Conservation (phyloP, 2,888 invertebrate genomes). For the Trissonchulus latispiculum region DNA sequence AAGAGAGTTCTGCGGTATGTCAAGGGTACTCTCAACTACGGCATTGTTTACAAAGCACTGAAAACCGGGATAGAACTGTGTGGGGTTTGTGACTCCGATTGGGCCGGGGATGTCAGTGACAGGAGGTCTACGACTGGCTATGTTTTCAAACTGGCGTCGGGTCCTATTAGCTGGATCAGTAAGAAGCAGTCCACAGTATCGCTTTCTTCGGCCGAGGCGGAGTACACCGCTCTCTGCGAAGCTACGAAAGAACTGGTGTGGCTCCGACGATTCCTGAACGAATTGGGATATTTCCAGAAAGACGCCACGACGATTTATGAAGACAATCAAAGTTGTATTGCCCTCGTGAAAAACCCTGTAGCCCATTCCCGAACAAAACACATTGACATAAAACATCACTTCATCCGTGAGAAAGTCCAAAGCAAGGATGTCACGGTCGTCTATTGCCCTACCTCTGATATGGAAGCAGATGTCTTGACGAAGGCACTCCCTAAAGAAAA, state of each 20-base stretch:
- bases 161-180: too few relatives aligned
- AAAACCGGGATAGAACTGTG: slow-evolving; percentile 1
- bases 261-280: too few relatives aligned
- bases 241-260: too few relatives aligned
- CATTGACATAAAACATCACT: slow-evolving; percentile 7
- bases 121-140: slow-evolving; percentile 42
- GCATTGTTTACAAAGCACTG: neutral
- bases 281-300: too few relatives aligned
- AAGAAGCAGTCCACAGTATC: too few relatives aligned
- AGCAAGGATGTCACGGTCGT: neutral
- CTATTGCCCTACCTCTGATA: neutral
- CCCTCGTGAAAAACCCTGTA: slow-evolving; percentile 3
- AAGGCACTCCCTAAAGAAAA: too few relatives aligned
- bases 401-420: neutral
- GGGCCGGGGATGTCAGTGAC: slow-evolving; percentile 33
- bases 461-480: neutral
- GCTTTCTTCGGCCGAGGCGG: too few relatives aligned
- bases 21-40: slow-evolving; percentile 20
- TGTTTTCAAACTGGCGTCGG: slow-evolving; percentile 33
- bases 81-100: slow-evolving; percentile 37
- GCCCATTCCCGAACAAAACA: too few relatives aligned
- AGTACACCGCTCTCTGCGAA: slow-evolving; percentile 37
- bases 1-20: slow-evolving; percentile 26
- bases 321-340: too few relatives aligned
- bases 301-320: too few relatives aligned